Percentiles rank a stretch among this genome's conserved stretches.
Conservation (phyloP, 2,113 vertebrate species). For the Onychorhynchus coronatus region DNA sequence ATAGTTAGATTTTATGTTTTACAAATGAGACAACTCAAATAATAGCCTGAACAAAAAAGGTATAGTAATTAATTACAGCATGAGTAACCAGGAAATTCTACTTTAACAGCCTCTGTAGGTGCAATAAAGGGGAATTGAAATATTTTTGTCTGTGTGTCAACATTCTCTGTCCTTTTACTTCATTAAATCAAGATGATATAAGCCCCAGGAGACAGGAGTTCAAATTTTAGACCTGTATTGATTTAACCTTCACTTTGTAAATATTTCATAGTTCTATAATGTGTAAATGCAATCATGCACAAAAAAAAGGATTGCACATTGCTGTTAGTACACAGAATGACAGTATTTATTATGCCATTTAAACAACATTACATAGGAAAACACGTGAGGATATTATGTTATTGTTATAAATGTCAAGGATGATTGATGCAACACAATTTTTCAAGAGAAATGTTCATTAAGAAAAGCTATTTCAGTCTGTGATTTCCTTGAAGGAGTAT, state of each 20-base stretch:
- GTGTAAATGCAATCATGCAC: conserved; percentile 58
- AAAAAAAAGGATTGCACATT: conserved; percentile 62
- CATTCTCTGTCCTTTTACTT: conserved; percentile 68
- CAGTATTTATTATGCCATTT: conserved; percentile 62
- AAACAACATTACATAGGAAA: conserved; percentile 58
- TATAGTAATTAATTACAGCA: conserved; percentile 66
- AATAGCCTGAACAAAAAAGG: conserved; percentile 33
- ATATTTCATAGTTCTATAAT: conserved; percentile 74
- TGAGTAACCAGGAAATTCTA: conserved; percentile 52
- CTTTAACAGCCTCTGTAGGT: conserved; percentile 47
- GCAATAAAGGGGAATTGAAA: conserved; percentile 44
- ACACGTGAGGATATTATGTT: conserved; percentile 4
- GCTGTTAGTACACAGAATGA: conserved; percentile 40
- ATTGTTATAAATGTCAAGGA: conserved; percentile 31
- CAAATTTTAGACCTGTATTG: conserved; percentile 77
- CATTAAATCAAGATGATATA: conserved; percentile 77
- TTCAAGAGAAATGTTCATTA: conserved; percentile 22
- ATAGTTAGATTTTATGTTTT: conserved; percentile 28
- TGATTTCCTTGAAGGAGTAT: not conserved
- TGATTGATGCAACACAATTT: conserved; percentile 23
- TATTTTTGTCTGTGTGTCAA: conserved; percentile 66
- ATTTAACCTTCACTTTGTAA: conserved; percentile 78
- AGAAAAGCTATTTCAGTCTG: not conserved
- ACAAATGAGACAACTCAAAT: conserved; percentile 30
- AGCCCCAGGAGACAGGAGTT: conserved; percentile 67